phyloP scores from a whole-genome alignment of 2,888 invertebrate species.

The Leistus spinibarbis region DNA sequence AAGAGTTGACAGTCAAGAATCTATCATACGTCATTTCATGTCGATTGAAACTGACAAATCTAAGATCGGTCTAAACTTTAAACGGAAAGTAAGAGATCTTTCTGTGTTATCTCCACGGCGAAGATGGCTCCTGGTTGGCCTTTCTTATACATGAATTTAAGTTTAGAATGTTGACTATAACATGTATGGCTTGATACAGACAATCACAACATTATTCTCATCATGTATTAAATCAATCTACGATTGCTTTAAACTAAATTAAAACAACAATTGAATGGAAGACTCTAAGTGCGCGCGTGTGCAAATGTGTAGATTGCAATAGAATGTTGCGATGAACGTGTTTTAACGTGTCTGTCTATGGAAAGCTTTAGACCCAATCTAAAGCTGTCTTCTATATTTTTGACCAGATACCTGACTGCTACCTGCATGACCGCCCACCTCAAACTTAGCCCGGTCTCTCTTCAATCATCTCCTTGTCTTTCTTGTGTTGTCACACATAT shows the following conservation, averaged over 20 bases:
- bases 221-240: too few relatives aligned
- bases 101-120: neutral
- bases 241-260: neutral
- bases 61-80: neutral
- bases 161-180: neutral
- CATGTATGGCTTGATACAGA: neutral
- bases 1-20: neutral
- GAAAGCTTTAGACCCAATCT: neutral
- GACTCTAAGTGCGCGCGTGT: neutral
- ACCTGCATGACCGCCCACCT: neutral
- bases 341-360: neutral
- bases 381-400: neutral
- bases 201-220: neutral
- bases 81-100: neutral
- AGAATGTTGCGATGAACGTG: too few relatives aligned
- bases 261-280: neutral
- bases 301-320: too few relatives aligned
- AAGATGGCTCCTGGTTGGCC: neutral
- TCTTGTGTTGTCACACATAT: neutral
- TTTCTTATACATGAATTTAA: neutral
- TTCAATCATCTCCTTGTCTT: neutral
- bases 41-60: neutral
- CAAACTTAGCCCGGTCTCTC: neutral
- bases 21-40: neutral
- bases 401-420: neutral